A percentile compares a stretch with the other conserved stretches of the same genome.
Evolutionary conservation across 2,888 invertebrate species (phyloP).

Genomic region (Caenorhabditis parvicauda): DNA sequence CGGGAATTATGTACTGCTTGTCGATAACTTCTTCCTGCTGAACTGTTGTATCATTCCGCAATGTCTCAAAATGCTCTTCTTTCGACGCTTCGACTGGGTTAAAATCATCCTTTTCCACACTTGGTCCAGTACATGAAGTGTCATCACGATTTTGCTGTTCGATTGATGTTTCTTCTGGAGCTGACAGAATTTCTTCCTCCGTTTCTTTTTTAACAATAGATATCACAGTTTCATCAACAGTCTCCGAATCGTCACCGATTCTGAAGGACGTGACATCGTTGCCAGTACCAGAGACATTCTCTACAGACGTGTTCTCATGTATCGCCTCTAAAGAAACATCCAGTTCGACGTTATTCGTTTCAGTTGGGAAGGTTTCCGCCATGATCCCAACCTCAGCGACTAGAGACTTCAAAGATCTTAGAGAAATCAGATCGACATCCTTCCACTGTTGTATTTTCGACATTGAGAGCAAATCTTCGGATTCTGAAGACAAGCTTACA

Average conservation of each 20-base stretch:
- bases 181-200: conserved; percentile 15
- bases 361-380: conserved; percentile 7
- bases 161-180: too few species aligned
- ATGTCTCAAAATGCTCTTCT: too few species aligned
- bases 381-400: conserved; percentile 23
- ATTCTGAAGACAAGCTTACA: neutral
- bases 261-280: neutral
- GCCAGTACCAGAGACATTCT: too few species aligned
- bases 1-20: too few species aligned
- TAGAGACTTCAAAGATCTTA: conserved; percentile 21
- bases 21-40: too few species aligned
- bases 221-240: neutral
- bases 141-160: too few species aligned
- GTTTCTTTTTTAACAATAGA: neutral
- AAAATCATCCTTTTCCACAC: too few species aligned
- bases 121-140: too few species aligned
- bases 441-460: conserved; percentile 9
- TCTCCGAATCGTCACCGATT: neutral
- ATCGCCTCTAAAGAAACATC: too few species aligned
- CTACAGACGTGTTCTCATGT: neutral
- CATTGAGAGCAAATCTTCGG: neutral
- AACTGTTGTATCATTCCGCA: too few species aligned
- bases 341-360: neutral
- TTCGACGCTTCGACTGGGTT: too few species aligned
- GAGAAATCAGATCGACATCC: conserved; percentile 21